Conservation (phyloP, 1,140 invertebrate species). For the Vanessa tameamea region DNA sequence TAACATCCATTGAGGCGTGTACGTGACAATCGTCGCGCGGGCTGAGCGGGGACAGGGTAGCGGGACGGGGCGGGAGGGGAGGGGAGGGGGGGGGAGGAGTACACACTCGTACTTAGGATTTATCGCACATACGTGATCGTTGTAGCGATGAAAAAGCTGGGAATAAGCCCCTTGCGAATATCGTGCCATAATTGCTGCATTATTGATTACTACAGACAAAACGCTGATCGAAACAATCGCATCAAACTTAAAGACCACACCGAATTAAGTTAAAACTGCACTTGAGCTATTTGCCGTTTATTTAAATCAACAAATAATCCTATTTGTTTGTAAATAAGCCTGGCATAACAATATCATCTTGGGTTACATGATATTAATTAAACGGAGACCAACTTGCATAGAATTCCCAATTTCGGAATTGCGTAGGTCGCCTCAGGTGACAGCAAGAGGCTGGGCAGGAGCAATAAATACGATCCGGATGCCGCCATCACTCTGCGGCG, state of each 20-base stretch:
- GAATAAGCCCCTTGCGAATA: constrained; percentile 9
- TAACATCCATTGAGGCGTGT: constrained; percentile 52
- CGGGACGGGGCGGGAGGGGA: neutral
- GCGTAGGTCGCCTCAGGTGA: neutral
- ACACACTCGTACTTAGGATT: constrained; percentile 42
- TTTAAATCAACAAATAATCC: too few relatives aligned
- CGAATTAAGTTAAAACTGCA: too few relatives aligned
- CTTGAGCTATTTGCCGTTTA: too few relatives aligned
- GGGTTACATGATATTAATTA: too few relatives aligned
- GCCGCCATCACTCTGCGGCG: constrained; percentile 4
- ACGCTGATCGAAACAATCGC: neutral
- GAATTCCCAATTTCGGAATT: neutral
- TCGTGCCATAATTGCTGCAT: constrained; percentile 40
- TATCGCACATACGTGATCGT: constrained; percentile 53
- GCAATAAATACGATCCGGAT: constrained; percentile 5
- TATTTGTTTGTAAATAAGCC: too few relatives aligned
- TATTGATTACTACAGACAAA: constrained; percentile 37
- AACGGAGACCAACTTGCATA: too few relatives aligned
- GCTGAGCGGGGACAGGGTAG: constrained; percentile 6
- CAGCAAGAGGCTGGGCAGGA: neutral
- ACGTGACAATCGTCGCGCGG: constrained; percentile 47
- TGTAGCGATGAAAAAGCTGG: constrained; percentile 30
- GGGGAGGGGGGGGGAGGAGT: neutral
- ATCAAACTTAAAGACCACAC: neutral
- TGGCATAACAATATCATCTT: too few relatives aligned